These are phyloP conservation scores for Icerya purchasi DNA, from an alignment of 2,888 invertebrate species.

Conservation along the genomic window DNA sequence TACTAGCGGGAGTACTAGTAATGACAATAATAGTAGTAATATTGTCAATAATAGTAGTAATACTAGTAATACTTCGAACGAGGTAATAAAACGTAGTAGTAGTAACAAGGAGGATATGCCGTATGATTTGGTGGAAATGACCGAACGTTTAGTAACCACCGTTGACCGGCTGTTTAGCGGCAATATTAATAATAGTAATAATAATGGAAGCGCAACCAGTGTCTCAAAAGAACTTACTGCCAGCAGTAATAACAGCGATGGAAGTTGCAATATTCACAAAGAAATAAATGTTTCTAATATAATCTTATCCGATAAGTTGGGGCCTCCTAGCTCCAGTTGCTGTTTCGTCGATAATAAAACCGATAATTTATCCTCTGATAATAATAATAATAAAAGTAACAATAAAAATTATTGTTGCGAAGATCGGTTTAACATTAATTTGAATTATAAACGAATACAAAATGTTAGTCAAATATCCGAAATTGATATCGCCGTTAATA, in stretches of 20 bases:
- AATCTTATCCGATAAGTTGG: too few relatives aligned
- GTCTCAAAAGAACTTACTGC: too few relatives aligned
- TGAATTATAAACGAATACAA: not conserved
- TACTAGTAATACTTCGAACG: slow-evolving; percentile 1
- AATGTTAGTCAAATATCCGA: not conserved
- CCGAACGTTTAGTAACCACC: slow-evolving; percentile 15
- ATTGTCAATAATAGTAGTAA: not conserved
- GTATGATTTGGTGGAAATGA: slow-evolving; percentile 16
- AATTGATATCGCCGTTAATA: not conserved
- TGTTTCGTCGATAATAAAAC: too few relatives aligned
- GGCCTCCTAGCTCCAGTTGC: too few relatives aligned
- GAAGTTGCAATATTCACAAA: not conserved
- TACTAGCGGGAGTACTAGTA: not conserved
- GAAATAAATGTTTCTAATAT: too few relatives aligned
- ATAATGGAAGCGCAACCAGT: too few relatives aligned
- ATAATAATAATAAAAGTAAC: not conserved
- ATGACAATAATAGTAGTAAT: not conserved
- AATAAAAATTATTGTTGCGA: not conserved
- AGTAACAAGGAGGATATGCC: slow-evolving; percentile 12
- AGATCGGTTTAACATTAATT: not conserved
- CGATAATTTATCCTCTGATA: not conserved
- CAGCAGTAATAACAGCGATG: not conserved
- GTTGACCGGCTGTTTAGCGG: slow-evolving; percentile 10
- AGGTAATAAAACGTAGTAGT: slow-evolving; percentile 8
- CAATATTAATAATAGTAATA: not conserved